These are phyloP conservation scores for Lutraria rhynchaena DNA, from an alignment of 1,140 invertebrate genomes.

Conservation along the genomic window DNA sequence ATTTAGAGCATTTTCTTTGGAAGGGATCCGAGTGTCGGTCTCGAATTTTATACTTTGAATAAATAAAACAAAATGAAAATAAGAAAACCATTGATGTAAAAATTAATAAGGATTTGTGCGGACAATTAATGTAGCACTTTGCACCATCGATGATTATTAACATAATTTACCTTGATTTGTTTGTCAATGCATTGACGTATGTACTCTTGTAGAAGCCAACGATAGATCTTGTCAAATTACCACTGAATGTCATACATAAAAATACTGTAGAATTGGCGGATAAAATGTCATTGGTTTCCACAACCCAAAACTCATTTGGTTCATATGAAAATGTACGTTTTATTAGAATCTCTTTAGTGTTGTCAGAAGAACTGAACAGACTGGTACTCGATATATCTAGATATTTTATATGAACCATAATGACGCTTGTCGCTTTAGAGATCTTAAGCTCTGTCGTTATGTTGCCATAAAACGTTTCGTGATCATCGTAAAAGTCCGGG, in stretches of 20 bases:
- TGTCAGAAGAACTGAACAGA: conserved; percentile 40
- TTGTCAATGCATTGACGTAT: conserved; percentile 85
- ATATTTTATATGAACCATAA: conserved; percentile 80
- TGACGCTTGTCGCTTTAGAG: conserved; percentile 69
- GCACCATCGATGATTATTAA: too few species aligned
- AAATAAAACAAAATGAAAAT: too few species aligned
- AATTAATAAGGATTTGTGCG: too few species aligned
- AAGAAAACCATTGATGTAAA: too few species aligned
- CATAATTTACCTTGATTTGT: conserved; percentile 78
- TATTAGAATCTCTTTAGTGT: conserved; percentile 63
- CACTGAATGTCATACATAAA: conserved; percentile 85
- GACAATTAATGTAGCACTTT: too few species aligned
- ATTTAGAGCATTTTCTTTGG: too few species aligned
- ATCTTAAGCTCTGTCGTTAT: conserved; percentile 73
- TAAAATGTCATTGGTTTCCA: conserved; percentile 83
- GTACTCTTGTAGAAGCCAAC: conserved; percentile 91
- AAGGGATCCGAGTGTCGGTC: too few species aligned
- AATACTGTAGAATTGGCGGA: conserved; percentile 68
- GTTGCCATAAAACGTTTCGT: conserved; percentile 72
- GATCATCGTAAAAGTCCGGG: conserved; percentile 84
- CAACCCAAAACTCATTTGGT: conserved; percentile 87
- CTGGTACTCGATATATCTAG: conserved; percentile 76
- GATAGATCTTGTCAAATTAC: conserved; percentile 86
- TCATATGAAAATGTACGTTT: conserved; percentile 83
- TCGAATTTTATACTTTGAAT: too few species aligned